phyloP scores from a whole-genome alignment of 2,888 invertebrate species.

The Entomobrya multifasciata region DNA sequence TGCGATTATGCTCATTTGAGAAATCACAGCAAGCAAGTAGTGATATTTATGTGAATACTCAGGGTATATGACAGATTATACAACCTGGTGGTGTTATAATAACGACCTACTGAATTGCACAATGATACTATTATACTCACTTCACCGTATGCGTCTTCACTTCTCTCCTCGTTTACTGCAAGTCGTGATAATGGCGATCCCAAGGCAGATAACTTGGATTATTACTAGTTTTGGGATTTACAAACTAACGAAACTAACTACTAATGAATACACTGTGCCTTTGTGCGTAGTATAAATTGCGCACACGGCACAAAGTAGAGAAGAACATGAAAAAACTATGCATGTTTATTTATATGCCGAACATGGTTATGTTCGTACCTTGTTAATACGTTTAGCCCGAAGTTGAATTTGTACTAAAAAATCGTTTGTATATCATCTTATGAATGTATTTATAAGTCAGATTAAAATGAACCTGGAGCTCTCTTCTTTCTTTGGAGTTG shows the following conservation, averaged over 20 bases:
- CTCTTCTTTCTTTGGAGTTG: background rate
- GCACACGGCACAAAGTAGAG: background rate
- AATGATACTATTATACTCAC: conserved; percentile 1
- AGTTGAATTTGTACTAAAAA: conserved; percentile 15
- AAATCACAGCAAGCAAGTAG: conserved; percentile 23
- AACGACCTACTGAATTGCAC: conserved; percentile 45
- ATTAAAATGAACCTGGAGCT: conserved; percentile 5
- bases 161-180: conserved; percentile 3
- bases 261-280: conserved; percentile 34
- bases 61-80: conserved; percentile 28
- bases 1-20: conserved; percentile 17
- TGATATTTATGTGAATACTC: conserved; percentile 31
- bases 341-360: conserved; percentile 11
- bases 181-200: conserved; percentile 39
- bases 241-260: conserved; percentile 33
- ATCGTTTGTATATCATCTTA: background rate
- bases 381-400: conserved; percentile 50
- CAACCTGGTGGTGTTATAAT: background rate
- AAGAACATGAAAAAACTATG: background rate
- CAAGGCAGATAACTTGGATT: conserved; percentile 48
- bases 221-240: conserved; percentile 42
- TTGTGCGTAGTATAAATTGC: background rate
- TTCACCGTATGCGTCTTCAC: background rate
- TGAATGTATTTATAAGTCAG: conserved; percentile 25
- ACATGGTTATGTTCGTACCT: conserved; percentile 45